phyloP scores from a whole-genome alignment of 2,113 vertebrate species.

The Argyrosomus japonicus region DNA sequence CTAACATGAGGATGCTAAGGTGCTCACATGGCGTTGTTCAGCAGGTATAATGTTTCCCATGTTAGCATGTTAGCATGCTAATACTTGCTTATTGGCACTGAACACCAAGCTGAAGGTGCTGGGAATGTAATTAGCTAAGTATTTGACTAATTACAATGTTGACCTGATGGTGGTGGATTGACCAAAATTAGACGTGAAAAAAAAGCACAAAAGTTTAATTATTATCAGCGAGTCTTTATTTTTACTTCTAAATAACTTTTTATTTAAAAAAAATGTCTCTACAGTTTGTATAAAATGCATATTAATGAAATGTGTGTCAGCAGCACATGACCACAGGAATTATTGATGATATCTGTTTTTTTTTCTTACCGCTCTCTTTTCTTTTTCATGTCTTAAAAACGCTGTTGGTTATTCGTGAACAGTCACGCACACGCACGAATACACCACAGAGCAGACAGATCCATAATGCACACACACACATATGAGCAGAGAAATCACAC shows the following conservation, averaged over 20 bases:
- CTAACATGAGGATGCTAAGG: neutral
- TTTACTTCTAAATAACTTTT: neutral
- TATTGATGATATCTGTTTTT: neutral
- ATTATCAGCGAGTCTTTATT: neutral
- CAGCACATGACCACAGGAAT: neutral
- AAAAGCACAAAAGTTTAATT: neutral
- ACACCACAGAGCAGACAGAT: conserved; percentile 6
- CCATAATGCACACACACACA: conserved; percentile 21
- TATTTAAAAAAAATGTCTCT: neutral
- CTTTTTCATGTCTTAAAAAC: conserved; percentile 25
- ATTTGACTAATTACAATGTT: neutral
- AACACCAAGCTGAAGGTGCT: neutral
- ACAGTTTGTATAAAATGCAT: neutral
- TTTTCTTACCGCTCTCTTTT: conserved; percentile 6
- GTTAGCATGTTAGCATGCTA: neutral
- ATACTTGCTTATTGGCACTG: neutral
- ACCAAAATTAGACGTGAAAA: neutral
- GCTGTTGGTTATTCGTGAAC: conserved; percentile 16
- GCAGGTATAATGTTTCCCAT: neutral
- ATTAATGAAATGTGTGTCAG: neutral
- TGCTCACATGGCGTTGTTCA: neutral
- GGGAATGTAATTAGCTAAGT: neutral
- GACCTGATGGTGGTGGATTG: neutral
- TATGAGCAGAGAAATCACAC: conserved; percentile 20
- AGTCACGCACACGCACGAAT: conserved; percentile 3